Percentiles rank a stretch among this genome's conserved stretches.
Conservation (phyloP, 2,797 vertebrate genomes). For the Cirrhinus molitorella region DNA sequence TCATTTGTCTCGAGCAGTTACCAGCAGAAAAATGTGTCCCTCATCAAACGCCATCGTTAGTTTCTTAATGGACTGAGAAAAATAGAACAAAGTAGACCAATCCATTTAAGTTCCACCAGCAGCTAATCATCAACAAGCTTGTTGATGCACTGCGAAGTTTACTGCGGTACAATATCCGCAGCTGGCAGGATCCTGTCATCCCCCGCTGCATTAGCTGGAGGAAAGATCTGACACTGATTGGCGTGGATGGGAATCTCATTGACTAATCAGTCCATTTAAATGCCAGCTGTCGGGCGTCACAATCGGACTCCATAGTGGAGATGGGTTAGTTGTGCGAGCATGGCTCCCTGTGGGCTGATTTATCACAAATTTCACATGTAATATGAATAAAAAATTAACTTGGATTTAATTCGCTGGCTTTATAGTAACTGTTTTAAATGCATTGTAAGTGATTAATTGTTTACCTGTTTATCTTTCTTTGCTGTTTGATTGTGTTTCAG, state of each 20-base stretch:
- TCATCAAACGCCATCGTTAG: not conserved
- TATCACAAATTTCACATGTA: not conserved
- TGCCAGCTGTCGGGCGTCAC: slow-evolving; percentile 31
- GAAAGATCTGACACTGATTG: slow-evolving; percentile 71
- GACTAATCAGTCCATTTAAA: slow-evolving; percentile 64
- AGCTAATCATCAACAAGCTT: slow-evolving; percentile 56
- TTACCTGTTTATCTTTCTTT: not conserved
- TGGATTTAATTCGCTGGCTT: not conserved
- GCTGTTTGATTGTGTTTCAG: slow-evolving; percentile 72
- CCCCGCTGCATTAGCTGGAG: slow-evolving; percentile 45
- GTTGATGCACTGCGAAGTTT: slow-evolving; percentile 61
- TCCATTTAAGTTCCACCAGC: slow-evolving; percentile 50
- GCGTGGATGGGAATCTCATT: slow-evolving; percentile 70
- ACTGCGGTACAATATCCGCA: slow-evolving; percentile 40
- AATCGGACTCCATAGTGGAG: slow-evolving; percentile 47
- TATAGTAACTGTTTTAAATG: not conserved
- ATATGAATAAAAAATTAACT: not conserved
- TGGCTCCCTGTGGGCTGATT: not conserved
- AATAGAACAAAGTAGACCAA: slow-evolving; percentile 40
- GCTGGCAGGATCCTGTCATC: slow-evolving; percentile 49
- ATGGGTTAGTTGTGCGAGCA: slow-evolving; percentile 19
- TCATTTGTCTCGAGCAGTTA: slow-evolving; percentile 10
- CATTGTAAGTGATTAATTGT: not conserved
- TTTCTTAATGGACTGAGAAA: slow-evolving; percentile 22
- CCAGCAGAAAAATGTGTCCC: not conserved